Base-by-base conservation (phyloP, 1,140 invertebrate genomes). In the Scaptomyza montana region DNA sequence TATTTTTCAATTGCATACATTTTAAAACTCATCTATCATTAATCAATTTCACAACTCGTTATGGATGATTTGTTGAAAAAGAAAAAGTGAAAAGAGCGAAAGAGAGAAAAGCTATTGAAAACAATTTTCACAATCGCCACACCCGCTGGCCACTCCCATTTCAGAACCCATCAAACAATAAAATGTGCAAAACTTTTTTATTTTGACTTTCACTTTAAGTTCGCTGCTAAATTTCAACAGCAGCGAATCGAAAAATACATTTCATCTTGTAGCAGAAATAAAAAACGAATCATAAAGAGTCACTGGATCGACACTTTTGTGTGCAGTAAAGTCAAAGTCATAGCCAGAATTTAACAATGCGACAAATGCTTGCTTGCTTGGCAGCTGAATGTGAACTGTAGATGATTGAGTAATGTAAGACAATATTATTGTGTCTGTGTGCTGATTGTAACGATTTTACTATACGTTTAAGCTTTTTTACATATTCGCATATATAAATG, bases 1-100 rank as follows among this genome's bases (percentile, higher is more conserved):
- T 16, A 16, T 16, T 12, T 33, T 43, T 67, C 50, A 56, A 49
- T 55, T 56, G 36, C 50, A 45, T 16, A 47, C 56, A 56, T 43
- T 49, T 68, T 36, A 16, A 12, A 30, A 50, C 25, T 61, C 64
- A 73, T 61, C 56, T 43, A 73, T 73, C 70, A 73, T 73, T 73
- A 68, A 73, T 73, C 70, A 73, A 68, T 61, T 73, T 73, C 50
- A 41, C 56, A 68, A 56, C 51, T 73, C 64, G 70, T 73, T 73
- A 73, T 73, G 64, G 51, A 73, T 68, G 70, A 61, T 68, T 73
- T 73, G 65, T 53, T 68, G 64, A 51, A 51, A 36, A 53, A 30
- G 56, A 49, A 47, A 65, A 43, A 36, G 33, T 36, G 16, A 8
- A 30, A 71, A 30, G 13, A 3, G 19, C 16, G 19, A 28, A 36